Evolutionary conservation across 2,113 vertebrate genomes (phyloP).

Genomic region (Anoura caudifer): DNA sequence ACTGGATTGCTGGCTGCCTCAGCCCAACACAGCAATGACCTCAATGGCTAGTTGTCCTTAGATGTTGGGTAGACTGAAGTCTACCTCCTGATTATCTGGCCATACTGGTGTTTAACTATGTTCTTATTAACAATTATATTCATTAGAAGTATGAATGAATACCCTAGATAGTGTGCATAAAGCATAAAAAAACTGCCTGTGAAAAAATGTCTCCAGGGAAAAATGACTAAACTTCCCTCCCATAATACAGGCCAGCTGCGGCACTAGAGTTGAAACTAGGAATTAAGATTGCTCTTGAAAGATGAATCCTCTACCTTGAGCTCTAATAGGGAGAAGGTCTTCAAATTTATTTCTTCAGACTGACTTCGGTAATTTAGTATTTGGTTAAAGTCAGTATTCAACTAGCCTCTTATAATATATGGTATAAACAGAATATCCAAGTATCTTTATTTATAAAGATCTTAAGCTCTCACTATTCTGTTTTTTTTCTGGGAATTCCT

Average conservation of each 20-base stretch:
- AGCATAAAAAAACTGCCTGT: not conserved
- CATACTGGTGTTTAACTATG: not conserved
- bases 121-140: not conserved
- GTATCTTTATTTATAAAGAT: not conserved
- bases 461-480: not conserved
- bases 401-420: not conserved
- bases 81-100: not conserved
- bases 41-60: not conserved
- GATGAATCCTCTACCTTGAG: not conserved
- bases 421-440: not conserved
- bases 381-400: not conserved
- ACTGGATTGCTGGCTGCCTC: not conserved
- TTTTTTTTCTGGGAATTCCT: not conserved
- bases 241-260: not conserved
- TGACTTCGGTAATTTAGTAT: not conserved
- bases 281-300: not conserved
- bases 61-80: not conserved
- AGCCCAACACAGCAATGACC: not conserved
- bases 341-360: not conserved
- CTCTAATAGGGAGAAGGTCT: not conserved
- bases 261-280: not conserved
- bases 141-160: not conserved
- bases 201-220: not conserved
- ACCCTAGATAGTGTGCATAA: not conserved
- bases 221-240: not conserved